Conservation (phyloP, 2,797 vertebrate genomes). For the Microcaecilia unicolor region DNA sequence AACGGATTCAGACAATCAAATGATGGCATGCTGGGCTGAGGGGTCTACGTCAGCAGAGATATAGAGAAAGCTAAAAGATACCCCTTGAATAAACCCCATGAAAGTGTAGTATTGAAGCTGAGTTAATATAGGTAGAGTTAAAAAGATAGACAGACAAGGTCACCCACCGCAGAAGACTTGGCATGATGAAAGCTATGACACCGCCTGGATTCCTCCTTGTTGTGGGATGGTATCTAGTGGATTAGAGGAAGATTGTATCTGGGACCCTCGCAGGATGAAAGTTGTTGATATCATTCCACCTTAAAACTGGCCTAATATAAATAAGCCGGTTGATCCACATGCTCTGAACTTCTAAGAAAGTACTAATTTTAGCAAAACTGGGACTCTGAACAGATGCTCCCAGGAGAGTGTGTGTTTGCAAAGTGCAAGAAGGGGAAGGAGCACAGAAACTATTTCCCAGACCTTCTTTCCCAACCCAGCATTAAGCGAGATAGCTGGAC, state of each 20-base stretch:
- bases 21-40: constrained; percentile 12
- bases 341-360: too few relatives aligned
- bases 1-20: constrained; percentile 1
- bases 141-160: constrained; percentile 6
- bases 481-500: too few relatives aligned
- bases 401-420: too few relatives aligned
- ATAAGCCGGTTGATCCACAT: too few relatives aligned
- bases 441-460: too few relatives aligned
- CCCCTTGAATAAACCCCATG: background rate
- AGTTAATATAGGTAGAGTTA: constrained; percentile 17
- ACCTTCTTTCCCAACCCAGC: too few relatives aligned
- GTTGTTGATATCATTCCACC: background rate
- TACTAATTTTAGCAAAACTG: too few relatives aligned
- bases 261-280: constrained; percentile 1
- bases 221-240: constrained; percentile 17
- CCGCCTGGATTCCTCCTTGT: constrained; percentile 19
- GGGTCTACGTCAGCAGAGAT: constrained; percentile 15
- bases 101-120: constrained; percentile 10
- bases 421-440: too few relatives aligned
- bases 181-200: constrained; percentile 14
- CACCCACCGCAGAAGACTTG: constrained; percentile 17
- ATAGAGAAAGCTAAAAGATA: constrained; percentile 5
- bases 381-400: too few relatives aligned
- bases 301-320: too few relatives aligned
- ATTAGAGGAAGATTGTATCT: constrained; percentile 8